Evolutionary conservation across 2,888 invertebrate species (phyloP), one percentile per base, ranked within the genome.

Genomic region (Dinocampus coccinellae): DNA sequence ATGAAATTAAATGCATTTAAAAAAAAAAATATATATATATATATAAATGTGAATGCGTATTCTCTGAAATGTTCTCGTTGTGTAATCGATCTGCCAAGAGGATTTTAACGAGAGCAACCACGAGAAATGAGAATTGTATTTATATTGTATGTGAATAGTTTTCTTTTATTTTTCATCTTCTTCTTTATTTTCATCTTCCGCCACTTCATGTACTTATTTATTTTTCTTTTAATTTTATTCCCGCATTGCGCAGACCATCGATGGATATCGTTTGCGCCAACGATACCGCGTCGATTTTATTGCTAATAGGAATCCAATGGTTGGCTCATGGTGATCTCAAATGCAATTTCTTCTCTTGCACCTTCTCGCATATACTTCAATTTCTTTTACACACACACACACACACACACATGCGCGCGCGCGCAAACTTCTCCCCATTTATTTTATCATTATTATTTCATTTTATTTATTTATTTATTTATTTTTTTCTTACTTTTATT

Each of bases 301-400:
- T 83, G 83, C 83, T 83, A 84, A 83, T 83, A 82, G 82, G 78
- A 82, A 80, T 81, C 77, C 77, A 74, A 80, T 79, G 79, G 71
- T 7, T 16, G 76, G 73, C 72, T 60, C 69, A 68, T 69, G n/a
- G 68, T 73, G 76, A 76, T 63, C 42, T 69, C 73, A 72, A 75
- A 77, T 76, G 80, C 78, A 80, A 84, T 83, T 81, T 82, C 80
- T 80, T 62, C 55, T 70, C 73, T 53, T 36, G 67, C 33, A 10
- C 36, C 42, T 26, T 70, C 63, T 61, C 53, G 24, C 65, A 55
- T 42, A 61, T 39, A 39, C 52, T 55, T 53, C 52, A 11, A 53
- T 22, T 22, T 22, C 3, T 22, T n/a, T n/a, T n/a, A n/a, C n/a
- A n/a, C n/a, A n/a, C n/a, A n/a, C n/a, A n/a, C n/a, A n/a, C n/a